Evolutionary conservation across 2,888 invertebrate species (phyloP).

Genomic region (Chrysotoxum bicinctum): DNA sequence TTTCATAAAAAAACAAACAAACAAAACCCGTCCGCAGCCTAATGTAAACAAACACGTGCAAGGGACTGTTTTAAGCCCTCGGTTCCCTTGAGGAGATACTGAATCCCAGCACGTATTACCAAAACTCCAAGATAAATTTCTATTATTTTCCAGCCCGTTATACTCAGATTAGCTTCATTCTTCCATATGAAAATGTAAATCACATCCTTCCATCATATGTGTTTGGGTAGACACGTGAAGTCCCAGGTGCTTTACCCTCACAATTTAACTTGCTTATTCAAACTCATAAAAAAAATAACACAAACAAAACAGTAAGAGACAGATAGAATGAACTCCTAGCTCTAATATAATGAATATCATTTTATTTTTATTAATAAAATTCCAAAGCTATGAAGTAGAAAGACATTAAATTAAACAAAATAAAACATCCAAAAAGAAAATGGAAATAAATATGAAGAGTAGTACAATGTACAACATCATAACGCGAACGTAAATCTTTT

Average conservation of each 20-base stretch:
- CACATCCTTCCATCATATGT: conserved; percentile 7
- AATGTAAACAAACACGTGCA: not conserved
- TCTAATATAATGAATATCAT: conserved; percentile 15
- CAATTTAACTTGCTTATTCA: not conserved
- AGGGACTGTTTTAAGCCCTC: conserved; percentile 19
- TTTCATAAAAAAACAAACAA: not conserved
- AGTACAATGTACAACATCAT: conserved; percentile 13
- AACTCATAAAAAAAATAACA: conserved; percentile 7
- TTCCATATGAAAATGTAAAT: conserved; percentile 39
- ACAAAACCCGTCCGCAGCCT: not conserved
- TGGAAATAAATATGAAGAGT: not conserved
- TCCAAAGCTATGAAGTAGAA: conserved; percentile 36
- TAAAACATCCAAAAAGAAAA: not conserved
- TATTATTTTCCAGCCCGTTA: conserved; percentile 33
- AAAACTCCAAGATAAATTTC: conserved; percentile 29
- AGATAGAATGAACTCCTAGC: conserved; percentile 16
- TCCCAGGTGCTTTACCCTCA: conserved; percentile 21
- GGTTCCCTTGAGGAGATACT: not conserved
- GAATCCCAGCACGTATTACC: conserved; percentile 28
- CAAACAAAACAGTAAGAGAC: not conserved
- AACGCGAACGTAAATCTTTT: conserved; percentile 54
- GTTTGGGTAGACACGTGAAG: not conserved
- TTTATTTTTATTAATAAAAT: conserved; percentile 10
- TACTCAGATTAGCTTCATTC: conserved; percentile 29
- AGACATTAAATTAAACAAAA: not conserved